Base-by-base conservation (phyloP, 2,113 vertebrate genomes). In the Sebastes schlegelii region DNA sequence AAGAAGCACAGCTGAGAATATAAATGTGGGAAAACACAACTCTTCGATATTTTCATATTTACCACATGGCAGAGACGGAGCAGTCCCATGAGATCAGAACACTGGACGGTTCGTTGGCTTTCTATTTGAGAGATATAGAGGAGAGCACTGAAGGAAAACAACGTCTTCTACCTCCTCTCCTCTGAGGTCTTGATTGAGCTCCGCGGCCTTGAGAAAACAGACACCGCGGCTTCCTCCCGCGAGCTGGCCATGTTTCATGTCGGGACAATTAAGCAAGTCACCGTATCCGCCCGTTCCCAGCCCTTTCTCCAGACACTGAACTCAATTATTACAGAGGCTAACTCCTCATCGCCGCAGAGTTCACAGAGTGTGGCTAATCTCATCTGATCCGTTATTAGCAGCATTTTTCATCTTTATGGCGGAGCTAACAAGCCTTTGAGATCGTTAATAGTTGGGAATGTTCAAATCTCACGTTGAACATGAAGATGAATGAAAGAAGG, bases 311-410 rank as follows among this genome's bases (percentile, higher is more conserved):
- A 82, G 79, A 76, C 66, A 67, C 82, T 80, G 82, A 83, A 70
- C 87, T 86, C 80, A 77, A 54, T 83, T 87, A 91, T 88, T 68
- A 85, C 81, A 21, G 73, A 84, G 72, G 75, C 81, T 34, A 73
- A 81, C 78, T 86, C 80, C 82, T 80, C 87, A 80, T 84, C 82
- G 76, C 23, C 71, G 60, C 72, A 67, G 26, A 89, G 85, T 88
- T 85, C 88, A 87, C 82, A 1, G 68, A 74, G 81, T 82, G 81
- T 80, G 78, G 85, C 89, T 94, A 92, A 94, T 95, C 92, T 92
- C 86, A 92, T 93, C 89, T 88, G 89, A 93, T 93, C 77, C 45
- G 71, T 89, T 94, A 94, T 93, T 93, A 92, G 87, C 76, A 46
- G 83, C 80, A 88, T 87, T 88, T 91, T 92, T 93, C 89, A 94